A percentile compares a stretch with the other conserved stretches of the same genome.
phyloP scores from a whole-genome alignment of 2,113 vertebrate genomes.

The Coryphaenoides rupestris region DNA sequence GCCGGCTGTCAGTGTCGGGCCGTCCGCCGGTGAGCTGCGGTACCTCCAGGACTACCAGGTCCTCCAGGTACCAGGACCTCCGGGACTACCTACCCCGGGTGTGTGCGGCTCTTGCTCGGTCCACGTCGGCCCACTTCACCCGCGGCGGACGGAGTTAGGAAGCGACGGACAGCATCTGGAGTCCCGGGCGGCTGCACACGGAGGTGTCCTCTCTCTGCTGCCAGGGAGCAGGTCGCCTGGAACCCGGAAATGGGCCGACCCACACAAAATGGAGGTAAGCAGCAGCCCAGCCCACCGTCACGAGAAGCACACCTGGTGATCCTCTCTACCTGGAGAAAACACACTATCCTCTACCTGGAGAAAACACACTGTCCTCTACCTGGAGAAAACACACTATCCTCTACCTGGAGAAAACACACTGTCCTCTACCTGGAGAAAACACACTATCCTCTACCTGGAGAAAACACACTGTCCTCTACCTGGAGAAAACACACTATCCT shows the following conservation, averaged over 20 bases:
- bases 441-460: too few relatives aligned
- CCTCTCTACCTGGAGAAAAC: too few relatives aligned
- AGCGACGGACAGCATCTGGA: too few relatives aligned
- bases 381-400: too few relatives aligned
- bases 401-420: too few relatives aligned
- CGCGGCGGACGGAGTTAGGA: conserved; percentile 41
- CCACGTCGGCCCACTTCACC: conserved; percentile 31
- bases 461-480: too few relatives aligned
- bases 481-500: too few relatives aligned
- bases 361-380: too few relatives aligned
- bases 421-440: too few relatives aligned
- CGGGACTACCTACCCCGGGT: not conserved
- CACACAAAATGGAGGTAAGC: conserved; percentile 70
- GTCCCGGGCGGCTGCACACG: conserved; percentile 16
- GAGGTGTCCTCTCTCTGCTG: conserved; percentile 45
- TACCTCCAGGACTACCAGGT: too few relatives aligned
- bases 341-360: too few relatives aligned
- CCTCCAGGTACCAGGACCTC: not conserved
- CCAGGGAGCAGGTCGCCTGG: conserved; percentile 32
- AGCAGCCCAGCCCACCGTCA: not conserved
- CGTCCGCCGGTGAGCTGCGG: conserved; percentile 2
- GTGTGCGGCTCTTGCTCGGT: not conserved
- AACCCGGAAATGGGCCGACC: conserved; percentile 65
- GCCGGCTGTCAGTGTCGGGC: conserved; percentile 57
- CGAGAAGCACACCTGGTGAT: too few relatives aligned